These are phyloP conservation scores for Rostratula benghalensis DNA, from an alignment of 2,113 vertebrate genomes.

Conservation along the genomic window DNA sequence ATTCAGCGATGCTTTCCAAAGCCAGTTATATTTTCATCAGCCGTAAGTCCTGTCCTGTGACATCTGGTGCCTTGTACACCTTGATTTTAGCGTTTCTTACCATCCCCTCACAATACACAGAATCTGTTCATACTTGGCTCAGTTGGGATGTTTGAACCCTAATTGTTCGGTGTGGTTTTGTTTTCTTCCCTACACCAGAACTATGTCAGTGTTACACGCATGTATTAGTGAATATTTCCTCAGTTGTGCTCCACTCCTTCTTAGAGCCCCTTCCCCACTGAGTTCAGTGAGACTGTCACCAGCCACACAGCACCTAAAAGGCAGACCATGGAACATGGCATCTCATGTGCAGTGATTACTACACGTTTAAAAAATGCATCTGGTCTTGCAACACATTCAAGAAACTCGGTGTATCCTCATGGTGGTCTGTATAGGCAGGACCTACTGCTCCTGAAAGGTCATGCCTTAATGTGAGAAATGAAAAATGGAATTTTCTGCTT, in stretches of 20 bases:
- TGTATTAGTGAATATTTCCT: background rate
- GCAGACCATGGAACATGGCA: background rate
- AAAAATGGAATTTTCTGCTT: background rate
- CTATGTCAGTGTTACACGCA: background rate
- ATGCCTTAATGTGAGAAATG: background rate
- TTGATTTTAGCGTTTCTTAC: background rate
- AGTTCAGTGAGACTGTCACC: background rate
- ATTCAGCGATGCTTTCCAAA: background rate
- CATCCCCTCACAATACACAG: background rate
- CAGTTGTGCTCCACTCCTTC: background rate
- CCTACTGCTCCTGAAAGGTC: background rate
- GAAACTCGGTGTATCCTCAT: accelerated
- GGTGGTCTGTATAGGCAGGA: background rate
- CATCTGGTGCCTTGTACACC: background rate
- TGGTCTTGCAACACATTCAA: background rate
- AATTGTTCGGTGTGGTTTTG: background rate
- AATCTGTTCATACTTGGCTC: background rate
- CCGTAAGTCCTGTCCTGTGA: background rate
- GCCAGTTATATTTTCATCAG: background rate
- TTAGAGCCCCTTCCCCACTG: background rate
- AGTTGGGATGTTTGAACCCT: background rate
- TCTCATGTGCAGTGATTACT: background rate
- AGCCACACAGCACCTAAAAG: background rate
- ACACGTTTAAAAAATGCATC: background rate
- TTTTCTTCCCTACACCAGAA: background rate